phyloP scores from a whole-genome alignment of 64 coral and sea anemone species.

The Montipora foliosa region DNA sequence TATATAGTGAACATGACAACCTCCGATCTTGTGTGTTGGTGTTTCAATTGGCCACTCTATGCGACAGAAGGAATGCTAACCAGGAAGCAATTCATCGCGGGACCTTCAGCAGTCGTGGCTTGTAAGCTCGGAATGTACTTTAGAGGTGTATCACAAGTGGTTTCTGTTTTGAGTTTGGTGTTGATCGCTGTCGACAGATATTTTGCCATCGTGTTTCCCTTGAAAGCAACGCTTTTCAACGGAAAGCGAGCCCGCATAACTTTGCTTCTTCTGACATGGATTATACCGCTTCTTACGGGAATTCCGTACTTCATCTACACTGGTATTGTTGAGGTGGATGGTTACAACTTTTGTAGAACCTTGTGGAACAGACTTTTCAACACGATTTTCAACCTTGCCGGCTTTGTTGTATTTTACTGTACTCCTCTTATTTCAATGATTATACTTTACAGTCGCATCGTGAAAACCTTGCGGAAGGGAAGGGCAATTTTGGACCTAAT shows the following conservation, averaged over 20 bases:
- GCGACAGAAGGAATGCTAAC: conserved; percentile 26
- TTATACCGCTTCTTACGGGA: conserved; percentile 3
- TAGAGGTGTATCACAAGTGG: conserved; percentile 38
- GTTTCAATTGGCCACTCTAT: conserved; percentile 23
- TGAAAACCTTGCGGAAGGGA: conserved; percentile 19
- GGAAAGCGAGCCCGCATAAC: neutral
- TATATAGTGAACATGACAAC: conserved; percentile 45
- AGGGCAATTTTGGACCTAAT: neutral
- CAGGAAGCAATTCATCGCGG: neutral
- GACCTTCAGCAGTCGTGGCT: neutral
- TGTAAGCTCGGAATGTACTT: conserved; percentile 41
- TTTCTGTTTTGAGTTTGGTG: conserved; percentile 25
- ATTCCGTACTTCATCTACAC: conserved; percentile 14
- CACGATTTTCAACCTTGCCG: conserved; percentile 1
- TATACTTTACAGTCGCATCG: conserved; percentile 27
- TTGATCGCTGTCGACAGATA: conserved; percentile 41
- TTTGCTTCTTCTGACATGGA: neutral
- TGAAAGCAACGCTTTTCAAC: neutral
- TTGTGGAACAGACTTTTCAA: neutral
- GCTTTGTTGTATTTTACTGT: conserved; percentile 24
- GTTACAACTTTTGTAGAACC: conserved; percentile 26
- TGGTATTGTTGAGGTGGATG: conserved; percentile 5
- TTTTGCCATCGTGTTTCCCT: conserved; percentile 33
- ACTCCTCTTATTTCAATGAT: conserved; percentile 14
- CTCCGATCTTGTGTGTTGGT: conserved; percentile 1